A percentile compares a stretch with the other conserved stretches of the same genome.
Evolutionary conservation across 2,797 vertebrate species (phyloP).

Genomic region (Acridotheres tristis): DNA sequence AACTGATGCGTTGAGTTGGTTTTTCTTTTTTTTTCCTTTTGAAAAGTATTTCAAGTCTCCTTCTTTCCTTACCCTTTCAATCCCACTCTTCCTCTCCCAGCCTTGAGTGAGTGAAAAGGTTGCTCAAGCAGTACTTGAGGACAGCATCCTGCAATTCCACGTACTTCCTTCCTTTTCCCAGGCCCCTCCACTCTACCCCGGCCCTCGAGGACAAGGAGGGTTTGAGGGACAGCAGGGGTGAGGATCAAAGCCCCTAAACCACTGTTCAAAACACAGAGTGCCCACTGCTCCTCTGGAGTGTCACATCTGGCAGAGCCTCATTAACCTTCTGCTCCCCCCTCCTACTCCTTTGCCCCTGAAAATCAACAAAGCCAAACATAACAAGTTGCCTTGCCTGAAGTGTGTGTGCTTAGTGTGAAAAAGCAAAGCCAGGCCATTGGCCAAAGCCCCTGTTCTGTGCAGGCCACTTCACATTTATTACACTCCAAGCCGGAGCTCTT

Average conservation of each 20-base stretch:
- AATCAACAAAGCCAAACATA: constrained; percentile 52
- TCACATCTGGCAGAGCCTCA: constrained; percentile 14
- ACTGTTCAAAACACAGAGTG: neutral
- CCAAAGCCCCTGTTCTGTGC: neutral
- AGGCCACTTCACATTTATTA: constrained; percentile 49
- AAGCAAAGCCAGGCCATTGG: neutral
- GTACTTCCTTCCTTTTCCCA: constrained; percentile 60
- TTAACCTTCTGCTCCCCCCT: constrained; percentile 41
- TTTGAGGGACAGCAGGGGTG: neutral
- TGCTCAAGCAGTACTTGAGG: constrained; percentile 46
- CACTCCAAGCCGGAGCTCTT: neutral
- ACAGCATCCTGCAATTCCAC: neutral
- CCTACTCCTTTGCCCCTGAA: constrained; percentile 34
- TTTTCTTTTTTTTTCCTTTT: neutral
- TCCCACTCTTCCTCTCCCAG: neutral
- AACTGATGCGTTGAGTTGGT: neutral
- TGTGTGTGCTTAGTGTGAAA: constrained; percentile 35
- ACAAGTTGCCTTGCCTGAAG: neutral
- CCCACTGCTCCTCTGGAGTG: neutral
- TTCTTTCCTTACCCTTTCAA: neutral
- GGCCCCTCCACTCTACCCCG: neutral
- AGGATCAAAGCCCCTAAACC: constrained; percentile 46
- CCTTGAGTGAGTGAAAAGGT: neutral
- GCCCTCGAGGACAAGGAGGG: neutral
- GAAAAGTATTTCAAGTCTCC: neutral